Evolutionary conservation across 2,113 vertebrate species (phyloP), one percentile per base, ranked within the genome.

Genomic region (Saccopteryx bilineata): DNA sequence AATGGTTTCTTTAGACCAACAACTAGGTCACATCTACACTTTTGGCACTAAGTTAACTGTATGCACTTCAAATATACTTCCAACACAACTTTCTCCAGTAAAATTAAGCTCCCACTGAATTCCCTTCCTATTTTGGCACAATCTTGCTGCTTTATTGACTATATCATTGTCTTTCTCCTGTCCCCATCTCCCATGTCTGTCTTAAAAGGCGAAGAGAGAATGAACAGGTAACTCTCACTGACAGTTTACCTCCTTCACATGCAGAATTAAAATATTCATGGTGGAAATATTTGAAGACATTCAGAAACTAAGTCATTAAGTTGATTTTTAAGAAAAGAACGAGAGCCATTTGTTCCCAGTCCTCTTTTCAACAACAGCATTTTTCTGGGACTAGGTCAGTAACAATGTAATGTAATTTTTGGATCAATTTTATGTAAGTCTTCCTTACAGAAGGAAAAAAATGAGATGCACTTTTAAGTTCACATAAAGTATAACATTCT

Each of bases 391-490:
- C 72, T 10, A 46, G 28, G 18, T 72, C 18, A 24, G 21, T 65
- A 80, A 56, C 31, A 74, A 80, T 9, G 18, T 72, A 91, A 31
- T 66, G 23, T 75, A 66, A 58, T 39, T 61, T 85, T 63, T 78
- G 33, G 19, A 82, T 31, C 24, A 94, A 71, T n/a, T 82, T 91
- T 76, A 71, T 56, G 14, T 71, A 60, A 82, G 17, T 63, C 48
- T 86, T 89, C 63, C 54, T 63, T 63, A 24, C 31, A 82, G 9
- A 19, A 71, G 90, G 18, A 66, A 13, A 24, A 86, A 86, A 87
- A n/a, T 87, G 68, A 66, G 14, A 91, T 63, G 11, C 18, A 52
- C 46, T 94, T 96, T 94, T 95, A 74, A 23, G 31, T 88, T 83
- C 48, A 58, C n/a, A 68, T 91, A 61, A 85, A 28, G 71, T 56